Evolutionary conservation across 2,888 invertebrate species (phyloP).

Genomic region (Drosophila dives): DNA sequence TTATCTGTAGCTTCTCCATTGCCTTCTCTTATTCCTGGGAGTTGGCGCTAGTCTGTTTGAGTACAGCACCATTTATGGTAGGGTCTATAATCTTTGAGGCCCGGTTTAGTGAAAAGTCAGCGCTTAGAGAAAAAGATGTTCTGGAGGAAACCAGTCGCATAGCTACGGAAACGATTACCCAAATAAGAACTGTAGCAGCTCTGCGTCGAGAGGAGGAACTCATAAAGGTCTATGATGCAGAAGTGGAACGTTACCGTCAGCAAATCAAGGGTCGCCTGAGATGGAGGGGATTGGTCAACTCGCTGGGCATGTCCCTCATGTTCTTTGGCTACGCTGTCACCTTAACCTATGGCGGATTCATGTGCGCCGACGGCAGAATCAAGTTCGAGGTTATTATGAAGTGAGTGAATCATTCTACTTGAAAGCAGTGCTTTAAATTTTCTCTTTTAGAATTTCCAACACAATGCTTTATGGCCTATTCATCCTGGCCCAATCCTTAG

Average conservation of each 20-base stretch:
- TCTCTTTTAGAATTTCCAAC: slow-evolving; percentile 88
- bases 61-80: slow-evolving; percentile 89
- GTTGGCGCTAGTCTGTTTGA: slow-evolving; percentile 88
- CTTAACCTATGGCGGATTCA: slow-evolving; percentile 89
- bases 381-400: slow-evolving; percentile 89
- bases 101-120: slow-evolving; percentile 87
- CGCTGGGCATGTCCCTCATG: slow-evolving; percentile 89
- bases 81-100: slow-evolving; percentile 89
- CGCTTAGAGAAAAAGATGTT: slow-evolving; percentile 87
- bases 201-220: slow-evolving; percentile 87
- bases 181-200: slow-evolving; percentile 89
- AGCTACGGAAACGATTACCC: slow-evolving; percentile 90
- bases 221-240: slow-evolving; percentile 86
- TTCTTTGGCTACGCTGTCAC: slow-evolving; percentile 90
- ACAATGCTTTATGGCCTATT: slow-evolving; percentile 90
- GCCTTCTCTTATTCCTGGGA: slow-evolving; percentile 89
- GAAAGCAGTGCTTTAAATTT: neutral
- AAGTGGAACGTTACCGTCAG: slow-evolving; percentile 85
- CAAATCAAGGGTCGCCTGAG: slow-evolving; percentile 86
- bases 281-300: slow-evolving; percentile 89
- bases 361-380: slow-evolving; percentile 88
- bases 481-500: slow-evolving; percentile 91
- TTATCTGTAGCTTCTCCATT: slow-evolving; percentile 87
- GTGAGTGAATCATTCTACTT: slow-evolving; percentile 83
- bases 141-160: slow-evolving; percentile 89